Conservation (phyloP, 2,888 invertebrate species). For the Tachina grossa region DNA sequence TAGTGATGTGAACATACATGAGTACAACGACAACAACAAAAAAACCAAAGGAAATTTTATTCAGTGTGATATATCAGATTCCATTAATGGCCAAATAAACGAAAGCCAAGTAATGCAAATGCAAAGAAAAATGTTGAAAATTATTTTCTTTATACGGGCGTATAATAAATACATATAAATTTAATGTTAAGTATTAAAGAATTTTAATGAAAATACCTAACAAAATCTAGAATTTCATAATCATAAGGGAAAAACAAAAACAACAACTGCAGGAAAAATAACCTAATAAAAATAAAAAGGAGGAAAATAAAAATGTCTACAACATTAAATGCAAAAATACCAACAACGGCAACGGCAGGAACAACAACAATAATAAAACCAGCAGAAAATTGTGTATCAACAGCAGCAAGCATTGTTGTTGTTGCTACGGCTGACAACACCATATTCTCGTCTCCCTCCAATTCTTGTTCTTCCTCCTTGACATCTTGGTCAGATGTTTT, state of each 20-base stretch:
- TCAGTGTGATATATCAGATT: conserved; percentile 23
- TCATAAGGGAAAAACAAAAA: conserved; percentile 15
- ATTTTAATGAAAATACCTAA: background rate
- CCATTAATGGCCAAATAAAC: conserved; percentile 10
- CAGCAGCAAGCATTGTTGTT: conserved; percentile 51
- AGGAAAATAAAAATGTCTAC: conserved; percentile 65
- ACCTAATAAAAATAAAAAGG: conserved; percentile 3
- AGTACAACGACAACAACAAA: background rate
- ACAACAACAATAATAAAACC: conserved; percentile 32
- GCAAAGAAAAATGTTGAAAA: conserved; percentile 53
- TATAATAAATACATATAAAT: background rate
- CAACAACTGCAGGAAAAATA: conserved; percentile 2
- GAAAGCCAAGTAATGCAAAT: conserved; percentile 24
- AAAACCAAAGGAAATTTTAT: background rate
- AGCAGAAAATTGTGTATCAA: conserved; percentile 59
- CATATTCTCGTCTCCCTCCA: conserved; percentile 31
- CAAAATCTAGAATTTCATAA: conserved; percentile 51
- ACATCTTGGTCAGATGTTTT: conserved; percentile 67
- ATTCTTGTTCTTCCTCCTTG: conserved; percentile 40
- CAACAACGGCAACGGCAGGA: conserved; percentile 25
- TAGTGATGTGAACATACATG: background rate
- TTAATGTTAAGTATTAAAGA: conserved; percentile 5
- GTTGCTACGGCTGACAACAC: conserved; percentile 38
- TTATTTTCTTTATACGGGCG: conserved; percentile 14
- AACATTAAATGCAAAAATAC: conserved; percentile 62